Base-by-base conservation (phyloP, 1,140 invertebrate species). In the Temnothorax longispinosus region DNA sequence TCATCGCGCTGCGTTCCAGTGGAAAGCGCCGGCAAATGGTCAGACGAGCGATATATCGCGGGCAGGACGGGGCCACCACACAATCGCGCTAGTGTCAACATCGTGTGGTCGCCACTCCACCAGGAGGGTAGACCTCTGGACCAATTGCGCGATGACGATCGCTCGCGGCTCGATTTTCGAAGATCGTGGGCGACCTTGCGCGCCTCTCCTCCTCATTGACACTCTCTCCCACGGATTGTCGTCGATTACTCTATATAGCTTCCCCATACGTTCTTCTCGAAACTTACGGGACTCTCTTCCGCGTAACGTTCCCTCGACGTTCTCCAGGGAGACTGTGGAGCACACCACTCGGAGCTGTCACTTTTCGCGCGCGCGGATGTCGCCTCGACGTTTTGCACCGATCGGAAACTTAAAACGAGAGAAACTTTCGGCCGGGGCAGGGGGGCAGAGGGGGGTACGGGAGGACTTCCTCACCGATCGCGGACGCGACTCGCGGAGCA, bases 281-380 rank as follows among this genome's bases (percentile, higher is more conserved):
- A 41, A 81, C 77, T 81, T 81, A 81, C 77, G 35, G 35, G 21
- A 69, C 32, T 54, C 35, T 35, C 13, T 27, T 21, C 18, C 10
- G 62, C 54, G 27, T 35, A 21, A 54, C 7, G 78, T 81, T 27
- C 52, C 80, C 38, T n/a, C 65, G 50, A 71, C 35, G 78, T 85
- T 80, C 72, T 67, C 75, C 50, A 15, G 60, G 69, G 38, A 21
- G 69, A 76, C 27, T 27, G 38, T 52, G 72, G 75, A 85, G 72
- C 89, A 90, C 85, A 89, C 78, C 89, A 90, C 86, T 75, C 67
- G 74, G 47, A 82, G 54, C 54, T 84, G 71, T 82, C 89, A 91
- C 89, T 54, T 91, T 89, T 90, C 81, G 86, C 90, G 77, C 89
- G 88, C 90, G 87, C 87, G 87, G 47, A 74, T 11, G 65, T 60